phyloP scores from a whole-genome alignment of 2,113 vertebrate genomes.

The Poeciliopsis prolifica region DNA sequence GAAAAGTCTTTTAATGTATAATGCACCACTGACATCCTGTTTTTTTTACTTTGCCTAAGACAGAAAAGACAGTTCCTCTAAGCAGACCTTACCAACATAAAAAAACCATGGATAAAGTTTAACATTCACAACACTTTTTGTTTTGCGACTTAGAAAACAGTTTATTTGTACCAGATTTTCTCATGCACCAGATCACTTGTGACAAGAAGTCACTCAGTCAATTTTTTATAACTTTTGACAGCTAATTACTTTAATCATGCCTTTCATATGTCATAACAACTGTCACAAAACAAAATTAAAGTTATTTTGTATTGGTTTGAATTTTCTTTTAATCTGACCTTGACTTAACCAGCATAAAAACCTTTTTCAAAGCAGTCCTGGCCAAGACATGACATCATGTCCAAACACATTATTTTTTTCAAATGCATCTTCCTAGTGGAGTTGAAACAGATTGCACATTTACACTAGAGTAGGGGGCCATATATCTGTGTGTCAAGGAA shows the following conservation, averaged over 20 bases:
- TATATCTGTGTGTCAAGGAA: conserved; percentile 30
- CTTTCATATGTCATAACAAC: conserved; percentile 16
- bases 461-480: conserved; percentile 10
- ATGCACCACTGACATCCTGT: conserved; percentile 27
- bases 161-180: neutral
- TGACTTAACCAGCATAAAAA: too few species aligned
- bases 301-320: neutral
- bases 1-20: conserved; percentile 57
- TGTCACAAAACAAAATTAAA: conserved; percentile 1
- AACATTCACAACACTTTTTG: neutral
- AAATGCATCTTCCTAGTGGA: neutral
- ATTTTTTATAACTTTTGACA: neutral
- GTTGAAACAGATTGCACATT: conserved; percentile 20
- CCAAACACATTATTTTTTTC: neutral
- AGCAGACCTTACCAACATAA: conserved; percentile 15
- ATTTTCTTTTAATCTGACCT: neutral
- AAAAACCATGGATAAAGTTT: conserved; percentile 10
- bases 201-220: neutral
- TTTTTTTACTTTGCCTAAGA: conserved; percentile 40
- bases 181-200: neutral
- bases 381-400: too few species aligned
- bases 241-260: conserved; percentile 5
- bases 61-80: conserved; percentile 13
- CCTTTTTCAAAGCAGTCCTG: too few species aligned
- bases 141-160: neutral